A percentile compares a stretch with the other conserved stretches of the same genome.
Evolutionary conservation across 2,888 invertebrate species (phyloP).

Genomic region (Lypha dubia): DNA sequence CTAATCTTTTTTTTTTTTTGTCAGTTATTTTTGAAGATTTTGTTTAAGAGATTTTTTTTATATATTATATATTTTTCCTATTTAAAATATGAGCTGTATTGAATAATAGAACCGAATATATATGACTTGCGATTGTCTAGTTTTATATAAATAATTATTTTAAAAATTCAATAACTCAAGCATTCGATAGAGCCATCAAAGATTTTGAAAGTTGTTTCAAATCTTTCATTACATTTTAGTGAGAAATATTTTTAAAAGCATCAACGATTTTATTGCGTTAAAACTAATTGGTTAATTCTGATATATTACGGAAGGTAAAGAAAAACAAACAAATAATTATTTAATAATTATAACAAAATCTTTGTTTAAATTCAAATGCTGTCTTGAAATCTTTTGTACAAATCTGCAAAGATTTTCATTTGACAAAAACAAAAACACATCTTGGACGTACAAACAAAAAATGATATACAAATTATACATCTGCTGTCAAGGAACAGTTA

Average conservation of each 20-base stretch:
- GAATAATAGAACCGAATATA: neutral
- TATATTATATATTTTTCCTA: neutral
- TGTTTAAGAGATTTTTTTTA: neutral
- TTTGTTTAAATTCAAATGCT: neutral
- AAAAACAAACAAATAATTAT: no score
- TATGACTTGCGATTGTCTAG: neutral
- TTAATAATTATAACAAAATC: no score
- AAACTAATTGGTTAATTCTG: neutral
- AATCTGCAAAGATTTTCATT: constrained; percentile 1
- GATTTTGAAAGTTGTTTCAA: neutral
- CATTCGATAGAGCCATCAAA: constrained; percentile 15
- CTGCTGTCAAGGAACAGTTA: neutral
- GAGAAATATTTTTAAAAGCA: neutral
- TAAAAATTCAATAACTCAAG: constrained; percentile 34
- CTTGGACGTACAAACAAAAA: constrained; percentile 60
- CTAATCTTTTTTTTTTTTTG: neutral
- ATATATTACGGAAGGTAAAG: neutral
- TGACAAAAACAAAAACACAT: constrained; percentile 14
- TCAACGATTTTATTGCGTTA: neutral
- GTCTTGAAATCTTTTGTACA: constrained; percentile 31
- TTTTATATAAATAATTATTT: constrained; percentile 20
- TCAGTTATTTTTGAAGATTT: constrained; percentile 1
- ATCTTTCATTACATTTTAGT: neutral
- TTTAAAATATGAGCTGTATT: neutral
- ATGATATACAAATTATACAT: constrained; percentile 41